Conservation (phyloP, 30 jellyfish, hydroid and myxozoan species). For the Nemopilema nomurai region DNA sequence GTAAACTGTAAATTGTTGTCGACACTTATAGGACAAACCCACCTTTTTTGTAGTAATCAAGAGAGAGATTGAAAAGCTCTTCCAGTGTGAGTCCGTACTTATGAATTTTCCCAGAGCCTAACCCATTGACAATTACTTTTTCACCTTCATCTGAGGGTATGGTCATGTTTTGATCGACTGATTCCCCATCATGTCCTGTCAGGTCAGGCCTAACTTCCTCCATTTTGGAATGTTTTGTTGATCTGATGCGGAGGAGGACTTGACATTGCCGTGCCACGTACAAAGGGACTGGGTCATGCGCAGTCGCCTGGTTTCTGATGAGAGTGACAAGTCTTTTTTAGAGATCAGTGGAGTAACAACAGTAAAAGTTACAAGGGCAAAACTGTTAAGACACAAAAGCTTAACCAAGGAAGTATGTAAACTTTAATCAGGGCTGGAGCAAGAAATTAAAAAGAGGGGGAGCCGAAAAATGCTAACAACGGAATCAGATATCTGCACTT, state of each 20-base stretch:
- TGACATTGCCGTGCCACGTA: constrained; percentile 44
- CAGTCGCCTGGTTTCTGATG: background rate
- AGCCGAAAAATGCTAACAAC: no score
- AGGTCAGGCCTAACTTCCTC: constrained; percentile 54
- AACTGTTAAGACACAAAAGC: no score
- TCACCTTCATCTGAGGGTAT: constrained; percentile 49
- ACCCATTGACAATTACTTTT: background rate
- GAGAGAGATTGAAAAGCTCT: constrained; percentile 72
- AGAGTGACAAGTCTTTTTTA: background rate
- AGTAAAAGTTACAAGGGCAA: no score
- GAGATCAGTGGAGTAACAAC: no score
- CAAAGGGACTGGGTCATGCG: constrained; percentile 20
- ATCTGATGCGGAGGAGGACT: background rate
- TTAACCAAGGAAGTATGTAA: no score
- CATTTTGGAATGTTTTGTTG: constrained; percentile 26
- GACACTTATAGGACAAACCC: background rate
- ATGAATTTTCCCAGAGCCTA: constrained; percentile 16
- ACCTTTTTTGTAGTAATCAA: constrained; percentile 88
- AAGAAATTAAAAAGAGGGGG: no score
- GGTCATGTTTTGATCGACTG: constrained; percentile 24
- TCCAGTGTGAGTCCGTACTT: constrained; percentile 72
- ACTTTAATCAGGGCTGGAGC: no score
- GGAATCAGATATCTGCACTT: no score
- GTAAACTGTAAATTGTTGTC: no score
- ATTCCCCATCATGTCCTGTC: background rate